phyloP scores from a whole-genome alignment of 1,140 invertebrate species.

The Camponotus pennsylvanicus region DNA sequence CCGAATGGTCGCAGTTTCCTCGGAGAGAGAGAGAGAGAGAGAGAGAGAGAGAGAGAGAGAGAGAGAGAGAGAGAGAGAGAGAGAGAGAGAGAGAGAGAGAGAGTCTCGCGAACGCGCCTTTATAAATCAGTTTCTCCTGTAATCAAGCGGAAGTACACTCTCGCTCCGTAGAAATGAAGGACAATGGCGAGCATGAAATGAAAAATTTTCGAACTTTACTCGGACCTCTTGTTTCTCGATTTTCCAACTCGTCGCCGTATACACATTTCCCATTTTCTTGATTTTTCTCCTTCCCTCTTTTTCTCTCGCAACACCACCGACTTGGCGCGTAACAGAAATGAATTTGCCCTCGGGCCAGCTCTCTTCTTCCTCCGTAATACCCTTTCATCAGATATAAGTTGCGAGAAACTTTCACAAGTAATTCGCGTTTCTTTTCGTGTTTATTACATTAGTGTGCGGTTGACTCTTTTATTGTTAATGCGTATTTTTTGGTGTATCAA shows the following conservation, averaged over 20 bases:
- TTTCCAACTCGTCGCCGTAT: constrained; percentile 54
- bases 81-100: too few species aligned
- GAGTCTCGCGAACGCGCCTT: constrained; percentile 61
- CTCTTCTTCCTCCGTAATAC: constrained; percentile 11
- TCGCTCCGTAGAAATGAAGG: constrained; percentile 2
- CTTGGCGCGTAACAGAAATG: constrained; percentile 49
- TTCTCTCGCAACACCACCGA: not conserved
- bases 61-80: too few species aligned
- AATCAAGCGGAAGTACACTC: constrained; percentile 62
- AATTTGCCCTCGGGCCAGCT: constrained; percentile 57
- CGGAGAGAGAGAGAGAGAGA: not conserved
- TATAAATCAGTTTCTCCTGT: constrained; percentile 71
- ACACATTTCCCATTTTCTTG: constrained; percentile 65
- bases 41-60: not conserved
- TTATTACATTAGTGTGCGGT: constrained; percentile 21
- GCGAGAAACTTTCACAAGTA: constrained; percentile 41
- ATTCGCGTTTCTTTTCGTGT: not conserved
- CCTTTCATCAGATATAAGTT: constrained; percentile 45
- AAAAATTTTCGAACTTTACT: constrained; percentile 69
- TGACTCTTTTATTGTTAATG: not conserved
- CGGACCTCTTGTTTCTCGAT: constrained; percentile 63
- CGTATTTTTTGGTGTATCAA: not conserved
- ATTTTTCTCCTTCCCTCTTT: constrained; percentile 54
- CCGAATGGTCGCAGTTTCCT: constrained; percentile 49
- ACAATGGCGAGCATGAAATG: constrained; percentile 52